These are phyloP conservation scores for Theocolax elegans DNA, from an alignment of 1,140 invertebrate genomes.

Conservation along the genomic window DNA sequence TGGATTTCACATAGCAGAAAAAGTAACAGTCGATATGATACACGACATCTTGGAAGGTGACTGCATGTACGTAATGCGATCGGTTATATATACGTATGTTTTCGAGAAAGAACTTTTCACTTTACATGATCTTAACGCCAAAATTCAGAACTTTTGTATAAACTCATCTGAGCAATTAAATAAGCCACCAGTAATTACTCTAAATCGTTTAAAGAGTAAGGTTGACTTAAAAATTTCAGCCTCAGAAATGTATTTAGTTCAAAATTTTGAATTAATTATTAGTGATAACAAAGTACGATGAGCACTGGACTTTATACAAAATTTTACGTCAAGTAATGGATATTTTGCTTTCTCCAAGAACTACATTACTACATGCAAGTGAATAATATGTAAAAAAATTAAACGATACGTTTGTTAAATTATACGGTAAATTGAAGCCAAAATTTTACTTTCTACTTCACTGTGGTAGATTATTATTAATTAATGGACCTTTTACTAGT, in stretches of 20 bases:
- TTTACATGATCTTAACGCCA: not conserved
- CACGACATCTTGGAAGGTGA: constrained; percentile 22
- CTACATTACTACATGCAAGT: too few relatives aligned
- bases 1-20: not conserved
- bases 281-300: too few relatives aligned
- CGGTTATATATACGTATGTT: constrained; percentile 3
- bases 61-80: not conserved
- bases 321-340: too few relatives aligned
- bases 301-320: too few relatives aligned
- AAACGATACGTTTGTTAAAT: not conserved
- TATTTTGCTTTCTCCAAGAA: too few relatives aligned
- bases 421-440: constrained; percentile 3
- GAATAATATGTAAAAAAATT: too few relatives aligned
- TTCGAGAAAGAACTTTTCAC: constrained; percentile 1
- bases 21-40: constrained; percentile 6
- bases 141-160: constrained; percentile 7
- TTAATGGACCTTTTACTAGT: constrained; percentile 3
- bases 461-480: constrained; percentile 4
- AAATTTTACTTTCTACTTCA: constrained; percentile 16
- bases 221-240: constrained; percentile 1
- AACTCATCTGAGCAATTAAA: not conserved
- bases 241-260: not conserved
- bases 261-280: not conserved
- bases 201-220: not conserved
- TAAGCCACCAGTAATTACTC: not conserved